Conservation (phyloP, 2,797 vertebrate species). For the Erethizon dorsatum region DNA sequence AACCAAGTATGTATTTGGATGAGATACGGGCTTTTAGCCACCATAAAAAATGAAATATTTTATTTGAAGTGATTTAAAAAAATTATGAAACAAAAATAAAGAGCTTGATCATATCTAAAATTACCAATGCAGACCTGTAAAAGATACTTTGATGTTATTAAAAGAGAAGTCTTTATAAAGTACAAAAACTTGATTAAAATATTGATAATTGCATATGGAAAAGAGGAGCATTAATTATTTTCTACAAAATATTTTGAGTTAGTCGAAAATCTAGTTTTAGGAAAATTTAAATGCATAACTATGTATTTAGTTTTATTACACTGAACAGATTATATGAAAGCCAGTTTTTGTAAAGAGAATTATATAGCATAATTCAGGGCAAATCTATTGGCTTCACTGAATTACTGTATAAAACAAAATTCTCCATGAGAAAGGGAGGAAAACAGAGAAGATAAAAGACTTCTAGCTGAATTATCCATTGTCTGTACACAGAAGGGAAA, state of each 20-base stretch:
- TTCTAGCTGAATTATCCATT: neutral
- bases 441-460: neutral
- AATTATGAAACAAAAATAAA: neutral
- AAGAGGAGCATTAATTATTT: neutral
- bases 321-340: neutral
- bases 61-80: neutral
- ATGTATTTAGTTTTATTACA: neutral
- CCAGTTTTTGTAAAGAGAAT: neutral
- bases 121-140: neutral
- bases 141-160: neutral
- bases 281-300: neutral
- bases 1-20: neutral
- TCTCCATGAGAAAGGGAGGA: neutral
- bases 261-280: neutral
- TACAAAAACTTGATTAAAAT: neutral
- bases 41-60: neutral
- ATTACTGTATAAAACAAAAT: neutral
- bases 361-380: neutral
- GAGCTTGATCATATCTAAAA: neutral
- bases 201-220: neutral
- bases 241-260: neutral
- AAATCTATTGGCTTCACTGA: neutral
- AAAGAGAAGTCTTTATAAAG: neutral
- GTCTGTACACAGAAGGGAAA: neutral
- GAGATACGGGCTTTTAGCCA: neutral